Conservation (phyloP, 2,888 invertebrate species). For the Stenurella melanura region DNA sequence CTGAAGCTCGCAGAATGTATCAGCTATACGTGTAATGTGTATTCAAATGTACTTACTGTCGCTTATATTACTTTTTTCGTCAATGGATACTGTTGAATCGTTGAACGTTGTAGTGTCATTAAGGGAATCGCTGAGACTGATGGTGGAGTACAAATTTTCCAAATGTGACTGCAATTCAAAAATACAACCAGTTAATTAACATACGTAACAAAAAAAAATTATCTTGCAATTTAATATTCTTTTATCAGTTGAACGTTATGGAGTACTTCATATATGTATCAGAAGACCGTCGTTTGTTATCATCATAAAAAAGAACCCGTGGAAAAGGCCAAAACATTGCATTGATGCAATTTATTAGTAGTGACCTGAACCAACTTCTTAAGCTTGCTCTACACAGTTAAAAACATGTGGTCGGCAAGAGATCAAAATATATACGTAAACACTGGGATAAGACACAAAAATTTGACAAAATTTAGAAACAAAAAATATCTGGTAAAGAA, state of each 20-base stretch:
- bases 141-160: conserved; percentile 57
- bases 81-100: conserved; percentile 46
- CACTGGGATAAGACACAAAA: too few species aligned
- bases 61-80: conserved; percentile 35
- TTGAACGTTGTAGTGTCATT: conserved; percentile 45
- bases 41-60: conserved; percentile 41
- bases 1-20: conserved; percentile 39
- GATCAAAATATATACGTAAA: too few species aligned
- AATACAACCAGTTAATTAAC: background rate
- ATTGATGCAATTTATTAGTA: too few species aligned
- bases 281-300: conserved; percentile 67
- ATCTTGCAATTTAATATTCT: background rate
- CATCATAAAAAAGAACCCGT: conserved; percentile 53
- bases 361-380: too few species aligned
- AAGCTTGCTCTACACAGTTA: too few species aligned
- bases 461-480: too few species aligned
- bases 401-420: too few species aligned
- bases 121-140: conserved; percentile 54
- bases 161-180: conserved; percentile 58
- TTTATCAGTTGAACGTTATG: conserved; percentile 54
- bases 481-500: too few species aligned
- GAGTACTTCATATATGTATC: conserved; percentile 61
- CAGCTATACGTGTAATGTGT: background rate
- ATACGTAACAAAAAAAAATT: conserved; percentile 2
- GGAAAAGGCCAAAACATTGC: background rate